Evolutionary conservation across 1,140 invertebrate genomes (phyloP).

Genomic region (Teleopsis dalmanni): DNA sequence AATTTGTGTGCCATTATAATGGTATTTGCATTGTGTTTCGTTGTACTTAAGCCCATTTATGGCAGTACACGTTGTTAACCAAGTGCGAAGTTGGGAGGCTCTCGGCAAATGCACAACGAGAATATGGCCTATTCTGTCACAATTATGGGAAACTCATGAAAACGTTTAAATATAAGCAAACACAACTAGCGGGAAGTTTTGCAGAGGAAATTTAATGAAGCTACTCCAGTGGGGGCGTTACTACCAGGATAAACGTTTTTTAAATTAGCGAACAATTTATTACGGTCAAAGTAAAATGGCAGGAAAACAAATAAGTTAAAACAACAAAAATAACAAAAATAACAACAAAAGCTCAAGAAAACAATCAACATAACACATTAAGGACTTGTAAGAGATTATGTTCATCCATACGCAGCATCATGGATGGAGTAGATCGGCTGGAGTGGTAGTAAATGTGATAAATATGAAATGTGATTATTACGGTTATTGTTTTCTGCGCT

Average conservation of each 20-base stretch:
- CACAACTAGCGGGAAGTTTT: no score
- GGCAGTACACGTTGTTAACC: no score
- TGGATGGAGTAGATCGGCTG: not conserved
- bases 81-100: not conserved
- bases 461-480: slow-evolving; percentile 43
- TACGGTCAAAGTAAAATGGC: slow-evolving; percentile 6
- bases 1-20: slow-evolving; percentile 33
- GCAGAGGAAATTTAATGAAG: not conserved
- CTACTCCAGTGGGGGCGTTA: not conserved
- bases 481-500: slow-evolving; percentile 13
- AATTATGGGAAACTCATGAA: slow-evolving; percentile 1
- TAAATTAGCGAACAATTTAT: slow-evolving; percentile 6
- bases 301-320: not conserved
- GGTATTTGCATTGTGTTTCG: slow-evolving; percentile 43
- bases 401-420: not conserved
- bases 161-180: not conserved
- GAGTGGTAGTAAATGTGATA: slow-evolving; percentile 32
- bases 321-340: not conserved
- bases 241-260: slow-evolving; percentile 2
- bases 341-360: not conserved
- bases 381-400: not conserved
- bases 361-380: not conserved
- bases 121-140: not conserved
- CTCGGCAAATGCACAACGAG: not conserved
- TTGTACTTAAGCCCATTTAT: slow-evolving; percentile 33